phyloP scores from a whole-genome alignment of 2,888 invertebrate species.

The Phrixothrix hirtus region DNA sequence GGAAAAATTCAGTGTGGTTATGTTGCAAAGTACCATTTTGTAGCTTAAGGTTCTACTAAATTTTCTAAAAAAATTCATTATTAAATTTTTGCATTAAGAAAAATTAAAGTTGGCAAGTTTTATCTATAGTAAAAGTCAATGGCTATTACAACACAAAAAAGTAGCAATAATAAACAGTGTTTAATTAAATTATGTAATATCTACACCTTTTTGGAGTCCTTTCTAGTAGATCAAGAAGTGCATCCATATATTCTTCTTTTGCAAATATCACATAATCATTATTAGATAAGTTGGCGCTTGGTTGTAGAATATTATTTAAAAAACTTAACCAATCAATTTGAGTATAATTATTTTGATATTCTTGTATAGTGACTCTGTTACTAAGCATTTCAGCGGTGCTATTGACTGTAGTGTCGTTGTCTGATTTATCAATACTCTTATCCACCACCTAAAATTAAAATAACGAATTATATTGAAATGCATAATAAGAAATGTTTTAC shows the following conservation, averaged over 20 bases:
- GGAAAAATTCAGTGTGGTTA: no score
- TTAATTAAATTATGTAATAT: no score
- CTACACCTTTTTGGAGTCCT: conserved; percentile 5
- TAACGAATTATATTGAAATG: background rate
- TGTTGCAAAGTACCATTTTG: no score
- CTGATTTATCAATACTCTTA: background rate
- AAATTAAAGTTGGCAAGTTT: no score
- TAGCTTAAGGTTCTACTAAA: no score
- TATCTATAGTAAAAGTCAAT: no score
- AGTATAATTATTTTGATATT: conserved; percentile 4
- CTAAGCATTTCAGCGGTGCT: background rate
- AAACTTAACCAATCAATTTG: conserved; percentile 3
- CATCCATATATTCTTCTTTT: background rate
- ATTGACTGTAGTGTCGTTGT: background rate
- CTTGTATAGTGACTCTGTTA: background rate
- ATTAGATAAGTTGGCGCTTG: background rate
- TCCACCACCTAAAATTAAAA: background rate
- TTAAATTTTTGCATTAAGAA: no score
- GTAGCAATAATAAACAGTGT: no score
- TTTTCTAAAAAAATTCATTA: no score
- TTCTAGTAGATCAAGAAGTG: background rate
- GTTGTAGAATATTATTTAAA: background rate
- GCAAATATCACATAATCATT: conserved; percentile 4
- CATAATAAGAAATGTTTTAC: conserved; percentile 22
- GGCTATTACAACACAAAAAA: no score